Evolutionary conservation across 1,140 invertebrate genomes (phyloP), one percentile per base, ranked within the genome.

Genomic region (Palaemon carinicauda): DNA sequence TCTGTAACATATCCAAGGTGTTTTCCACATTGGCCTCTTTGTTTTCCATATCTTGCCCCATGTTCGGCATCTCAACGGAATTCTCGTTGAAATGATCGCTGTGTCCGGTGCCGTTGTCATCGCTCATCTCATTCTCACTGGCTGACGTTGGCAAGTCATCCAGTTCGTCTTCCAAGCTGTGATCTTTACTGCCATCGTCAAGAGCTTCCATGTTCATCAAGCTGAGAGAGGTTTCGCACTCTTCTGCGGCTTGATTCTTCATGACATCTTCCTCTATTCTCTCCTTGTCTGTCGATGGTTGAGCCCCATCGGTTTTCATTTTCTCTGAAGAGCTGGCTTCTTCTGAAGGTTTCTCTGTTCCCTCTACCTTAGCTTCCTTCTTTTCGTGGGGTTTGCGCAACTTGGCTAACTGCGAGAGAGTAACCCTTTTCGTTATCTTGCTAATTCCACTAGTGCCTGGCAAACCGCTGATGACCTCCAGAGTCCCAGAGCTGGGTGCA

Each of bases 361-460:
- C 75, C 4, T 82, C 69, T 31, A 53, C 51, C 69, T 73, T 41
- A 17, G 69, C 31, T 21, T 82, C 80, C 65, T 82, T 82, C 69
- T 82, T 82, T 50, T 82, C 73, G 14, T 19, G n/a, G 4, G 54
- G 24, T 71, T 82, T 82, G 27, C 73, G 80, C n/a, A 82, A 31
- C 12, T 41, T 71, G n/a, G 80, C 80, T 12, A 82, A 27, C 29
- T 82, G 80, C 1, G 80, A 50, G 3, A 82, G 65, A 1, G 80
- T 82, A 27, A 69, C 73, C 69, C 65, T 82, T 51, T 82, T 82
- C 12, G 65, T 74, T 29, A 74, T 27, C 14, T 82, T 82, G 3
- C 65, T 31, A 27, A 71, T 52, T 14, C 17, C 50, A 29, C n/a
- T 82, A 19, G 69, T 74, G 27, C 50, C 29, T 19, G 80, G 24